Percentiles rank a stretch among this genome's conserved stretches.
These are phyloP conservation scores for Bellardia bayeri DNA, from an alignment of 2,888 invertebrate species.

Conservation along the genomic window DNA sequence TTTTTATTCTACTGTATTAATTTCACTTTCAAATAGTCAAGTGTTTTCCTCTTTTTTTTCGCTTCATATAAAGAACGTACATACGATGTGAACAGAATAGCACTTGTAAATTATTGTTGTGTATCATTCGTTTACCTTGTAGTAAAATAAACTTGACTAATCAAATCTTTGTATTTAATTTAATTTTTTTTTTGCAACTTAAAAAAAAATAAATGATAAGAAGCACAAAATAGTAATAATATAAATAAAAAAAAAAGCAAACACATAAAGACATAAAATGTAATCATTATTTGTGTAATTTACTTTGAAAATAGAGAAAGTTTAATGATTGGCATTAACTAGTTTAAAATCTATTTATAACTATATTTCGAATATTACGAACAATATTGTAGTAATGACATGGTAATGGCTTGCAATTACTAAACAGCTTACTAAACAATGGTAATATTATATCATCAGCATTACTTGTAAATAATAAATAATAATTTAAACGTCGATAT, in stretches of 20 bases:
- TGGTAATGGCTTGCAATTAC: too few species aligned
- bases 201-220: constrained; percentile 4
- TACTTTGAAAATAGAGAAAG: background rate
- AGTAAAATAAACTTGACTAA: constrained; percentile 44
- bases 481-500: too few species aligned
- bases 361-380: too few species aligned
- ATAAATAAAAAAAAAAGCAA: constrained; percentile 1
- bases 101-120: constrained; percentile 30
- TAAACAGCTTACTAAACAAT: too few species aligned
- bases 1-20: background rate
- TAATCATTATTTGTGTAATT: constrained; percentile 32
- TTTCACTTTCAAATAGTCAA: constrained; percentile 32
- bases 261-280: constrained; percentile 25
- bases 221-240: constrained; percentile 5
- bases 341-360: too few species aligned
- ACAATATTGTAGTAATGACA: too few species aligned
- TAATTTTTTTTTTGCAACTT: constrained; percentile 6
- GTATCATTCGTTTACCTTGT: constrained; percentile 50
- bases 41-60: background rate
- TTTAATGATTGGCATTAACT: too few species aligned
- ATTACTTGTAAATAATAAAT: too few species aligned
- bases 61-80: background rate
- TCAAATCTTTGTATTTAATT: background rate
- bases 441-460: too few species aligned
- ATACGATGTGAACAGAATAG: constrained; percentile 4